These are phyloP conservation scores for Penaeus monodon DNA, from an alignment of 2,888 invertebrate species.

Conservation along the genomic window DNA sequence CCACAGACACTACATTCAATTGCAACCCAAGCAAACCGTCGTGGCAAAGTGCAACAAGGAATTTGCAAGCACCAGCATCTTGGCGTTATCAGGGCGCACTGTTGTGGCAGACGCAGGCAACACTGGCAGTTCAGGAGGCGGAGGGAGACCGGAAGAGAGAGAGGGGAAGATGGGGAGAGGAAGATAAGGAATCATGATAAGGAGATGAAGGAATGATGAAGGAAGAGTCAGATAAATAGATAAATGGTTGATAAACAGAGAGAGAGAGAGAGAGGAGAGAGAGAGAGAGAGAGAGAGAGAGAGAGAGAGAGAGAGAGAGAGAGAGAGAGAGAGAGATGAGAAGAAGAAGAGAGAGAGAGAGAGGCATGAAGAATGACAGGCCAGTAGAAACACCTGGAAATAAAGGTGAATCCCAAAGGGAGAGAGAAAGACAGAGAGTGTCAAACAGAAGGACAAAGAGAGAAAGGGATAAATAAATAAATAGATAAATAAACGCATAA, in stretches of 20 bases:
- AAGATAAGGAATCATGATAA: not conserved
- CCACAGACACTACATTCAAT: too few relatives aligned
- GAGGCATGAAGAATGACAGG: too few relatives aligned
- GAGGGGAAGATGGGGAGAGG: not conserved
- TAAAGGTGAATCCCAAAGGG: too few relatives aligned
- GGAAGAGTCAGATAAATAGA: not conserved
- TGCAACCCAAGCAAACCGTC: too few relatives aligned
- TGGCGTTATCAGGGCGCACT: too few relatives aligned
- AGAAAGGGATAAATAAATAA: not conserved
- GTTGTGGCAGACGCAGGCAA: too few relatives aligned
- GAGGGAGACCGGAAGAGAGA: too few relatives aligned
- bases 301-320: not conserved
- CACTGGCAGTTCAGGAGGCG: too few relatives aligned
- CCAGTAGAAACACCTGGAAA: not conserved
- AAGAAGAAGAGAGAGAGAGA: not conserved
- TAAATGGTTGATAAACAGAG: not conserved
- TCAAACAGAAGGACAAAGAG: not conserved
- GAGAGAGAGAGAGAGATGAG: not conserved
- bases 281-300: constrained; percentile 1
- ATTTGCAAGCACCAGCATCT: too few relatives aligned
- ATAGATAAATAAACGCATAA: not conserved
- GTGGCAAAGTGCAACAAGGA: too few relatives aligned
- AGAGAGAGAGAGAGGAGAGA: too few relatives aligned
- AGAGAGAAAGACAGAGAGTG: not conserved
- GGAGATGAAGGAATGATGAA: not conserved